Evolutionary conservation across 2,888 invertebrate genomes (phyloP).

Genomic region (Spicauda simplicius): DNA sequence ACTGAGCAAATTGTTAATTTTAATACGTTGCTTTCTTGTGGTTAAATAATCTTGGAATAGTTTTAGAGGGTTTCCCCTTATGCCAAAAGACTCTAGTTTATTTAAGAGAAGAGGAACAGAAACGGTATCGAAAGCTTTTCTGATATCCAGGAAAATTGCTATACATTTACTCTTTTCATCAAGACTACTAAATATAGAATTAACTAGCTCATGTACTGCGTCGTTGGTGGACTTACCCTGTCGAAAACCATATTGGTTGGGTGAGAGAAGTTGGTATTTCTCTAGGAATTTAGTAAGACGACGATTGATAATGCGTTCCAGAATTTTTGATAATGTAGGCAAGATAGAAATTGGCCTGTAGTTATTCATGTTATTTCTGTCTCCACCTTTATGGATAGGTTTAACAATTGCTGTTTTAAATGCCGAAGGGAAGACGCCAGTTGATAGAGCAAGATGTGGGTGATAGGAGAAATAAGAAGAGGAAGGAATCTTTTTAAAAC

Average conservation of each 20-base stretch:
- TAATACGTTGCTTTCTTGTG: slow-evolving; percentile 30
- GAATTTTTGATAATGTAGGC: slow-evolving; percentile 29
- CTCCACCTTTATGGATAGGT: slow-evolving; percentile 35
- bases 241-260: slow-evolving; percentile 14
- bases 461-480: slow-evolving; percentile 20
- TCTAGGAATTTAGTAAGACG: slow-evolving; percentile 13
- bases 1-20: slow-evolving; percentile 11
- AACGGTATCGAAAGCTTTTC: slow-evolving; percentile 22
- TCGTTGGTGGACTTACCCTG: slow-evolving; percentile 14
- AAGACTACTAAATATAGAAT: no score
- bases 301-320: slow-evolving; percentile 27
- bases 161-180: slow-evolving; percentile 17
- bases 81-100: slow-evolving; percentile 12
- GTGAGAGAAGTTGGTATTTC: background rate
- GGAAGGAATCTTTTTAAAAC: slow-evolving; percentile 27
- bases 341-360: slow-evolving; percentile 35
- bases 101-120: slow-evolving; percentile 13
- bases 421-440: slow-evolving; percentile 29
- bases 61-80: slow-evolving; percentile 6
- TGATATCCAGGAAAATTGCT: slow-evolving; percentile 15
- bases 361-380: slow-evolving; percentile 29
- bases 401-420: slow-evolving; percentile 37
- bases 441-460: slow-evolving; percentile 23
- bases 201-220: slow-evolving; percentile 9
- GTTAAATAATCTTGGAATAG: slow-evolving; percentile 29